A percentile compares a stretch with the other conserved stretches of the same genome.
Conservation (phyloP, 2,888 invertebrate species). For the Campoplex nolae region DNA sequence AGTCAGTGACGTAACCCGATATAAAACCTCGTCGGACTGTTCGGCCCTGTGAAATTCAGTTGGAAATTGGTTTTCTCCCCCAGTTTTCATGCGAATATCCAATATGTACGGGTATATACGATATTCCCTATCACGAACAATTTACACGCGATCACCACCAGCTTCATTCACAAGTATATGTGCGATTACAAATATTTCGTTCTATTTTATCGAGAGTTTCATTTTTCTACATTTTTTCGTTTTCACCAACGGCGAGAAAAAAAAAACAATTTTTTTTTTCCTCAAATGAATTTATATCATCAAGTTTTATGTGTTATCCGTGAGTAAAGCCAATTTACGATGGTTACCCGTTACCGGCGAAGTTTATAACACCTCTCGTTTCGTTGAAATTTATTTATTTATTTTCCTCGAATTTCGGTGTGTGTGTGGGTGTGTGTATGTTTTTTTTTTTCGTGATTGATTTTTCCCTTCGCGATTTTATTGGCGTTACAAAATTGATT, state of each 20-base stretch:
- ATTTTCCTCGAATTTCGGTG: not conserved
- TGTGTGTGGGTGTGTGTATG: no score
- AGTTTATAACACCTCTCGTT: not conserved
- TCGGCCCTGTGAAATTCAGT: conserved; percentile 46
- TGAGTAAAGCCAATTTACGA: not conserved
- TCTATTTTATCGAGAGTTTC: not conserved
- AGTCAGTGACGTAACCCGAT: conserved; percentile 62
- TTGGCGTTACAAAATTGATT: not conserved
- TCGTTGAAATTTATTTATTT: conserved; percentile 3
- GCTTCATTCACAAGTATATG: conserved; percentile 29
- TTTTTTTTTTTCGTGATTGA: not conserved
- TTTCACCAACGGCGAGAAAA: not conserved
- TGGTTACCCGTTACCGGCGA: not conserved
- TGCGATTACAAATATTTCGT: conserved; percentile 33
- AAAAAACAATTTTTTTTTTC: conserved; percentile 1
- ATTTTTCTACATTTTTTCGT: conserved; percentile 1
- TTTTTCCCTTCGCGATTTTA: not conserved
- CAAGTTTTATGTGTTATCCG: conserved; percentile 3
- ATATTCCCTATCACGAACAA: conserved; percentile 41
- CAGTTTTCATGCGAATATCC: conserved; percentile 39
- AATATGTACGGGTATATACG: conserved; percentile 8
- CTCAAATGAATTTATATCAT: conserved; percentile 8
- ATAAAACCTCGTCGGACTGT: conserved; percentile 43
- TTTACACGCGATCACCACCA: conserved; percentile 10
- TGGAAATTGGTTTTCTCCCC: conserved; percentile 59